Percentiles rank a stretch among this genome's conserved stretches.
These are phyloP conservation scores for Lineus longissimus DNA, from an alignment of 1,140 invertebrate species.

Conservation along the genomic window DNA sequence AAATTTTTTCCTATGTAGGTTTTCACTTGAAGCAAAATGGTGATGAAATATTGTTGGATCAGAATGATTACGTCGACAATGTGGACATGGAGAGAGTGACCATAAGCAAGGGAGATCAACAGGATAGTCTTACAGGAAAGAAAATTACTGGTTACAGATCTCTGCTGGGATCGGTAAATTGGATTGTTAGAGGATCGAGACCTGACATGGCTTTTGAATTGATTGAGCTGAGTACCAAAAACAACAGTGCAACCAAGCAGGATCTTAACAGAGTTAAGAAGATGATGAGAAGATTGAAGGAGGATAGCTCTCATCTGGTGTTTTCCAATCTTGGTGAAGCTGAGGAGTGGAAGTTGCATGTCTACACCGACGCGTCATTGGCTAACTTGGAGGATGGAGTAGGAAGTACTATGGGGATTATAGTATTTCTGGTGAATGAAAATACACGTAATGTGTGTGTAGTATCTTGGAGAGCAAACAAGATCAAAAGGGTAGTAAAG, in stretches of 20 bases:
- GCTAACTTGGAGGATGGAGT: slow-evolving; percentile 16
- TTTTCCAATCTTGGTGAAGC: background rate
- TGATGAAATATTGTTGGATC: slow-evolving; percentile 19
- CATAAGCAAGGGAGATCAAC: slow-evolving; percentile 4
- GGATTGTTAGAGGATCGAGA: slow-evolving; percentile 19
- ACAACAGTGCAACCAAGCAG: slow-evolving; percentile 6
- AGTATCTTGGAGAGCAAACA: slow-evolving; percentile 16
- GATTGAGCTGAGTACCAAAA: slow-evolving; percentile 17
- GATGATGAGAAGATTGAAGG: slow-evolving; percentile 16
- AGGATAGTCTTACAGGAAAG: background rate
- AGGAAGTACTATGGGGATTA: slow-evolving; percentile 18
- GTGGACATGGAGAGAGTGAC: slow-evolving; percentile 10
- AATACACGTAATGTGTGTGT: slow-evolving; percentile 19
- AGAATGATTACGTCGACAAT: slow-evolving; percentile 15
- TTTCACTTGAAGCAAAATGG: background rate
- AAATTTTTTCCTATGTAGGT: slow-evolving; percentile 10
- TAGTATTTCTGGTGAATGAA: slow-evolving; percentile 9
- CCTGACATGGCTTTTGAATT: slow-evolving; percentile 23
- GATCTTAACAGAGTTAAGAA: slow-evolving; percentile 18
- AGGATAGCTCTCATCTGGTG: slow-evolving; percentile 8
- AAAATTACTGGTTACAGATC: slow-evolving; percentile 16
- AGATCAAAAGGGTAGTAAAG: slow-evolving; percentile 12
- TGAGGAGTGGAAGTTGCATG: background rate
- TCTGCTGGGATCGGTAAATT: slow-evolving; percentile 21
- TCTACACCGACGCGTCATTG: slow-evolving; percentile 15